Evolutionary conservation across 2,888 invertebrate genomes (phyloP).

Genomic region (Tenthredo distinguenda): DNA sequence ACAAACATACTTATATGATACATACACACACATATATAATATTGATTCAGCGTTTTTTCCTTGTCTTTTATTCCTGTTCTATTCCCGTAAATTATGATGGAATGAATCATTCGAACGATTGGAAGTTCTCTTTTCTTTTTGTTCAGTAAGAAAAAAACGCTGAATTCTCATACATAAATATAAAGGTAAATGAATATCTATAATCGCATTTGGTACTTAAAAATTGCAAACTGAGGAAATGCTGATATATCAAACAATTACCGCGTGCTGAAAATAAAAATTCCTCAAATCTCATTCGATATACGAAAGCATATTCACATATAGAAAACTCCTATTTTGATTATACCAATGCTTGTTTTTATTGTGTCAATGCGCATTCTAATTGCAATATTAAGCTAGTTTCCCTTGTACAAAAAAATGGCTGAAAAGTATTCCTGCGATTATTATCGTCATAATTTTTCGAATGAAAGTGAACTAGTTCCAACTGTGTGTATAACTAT

Average conservation of each 20-base stretch:
- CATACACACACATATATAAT: neutral
- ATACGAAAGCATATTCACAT: neutral
- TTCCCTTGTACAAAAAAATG: neutral
- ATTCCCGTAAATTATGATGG: neutral
- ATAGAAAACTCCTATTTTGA: neutral
- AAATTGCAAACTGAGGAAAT: neutral
- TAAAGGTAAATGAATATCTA: neutral
- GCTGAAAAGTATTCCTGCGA: too few relatives aligned
- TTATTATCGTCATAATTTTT: too few relatives aligned
- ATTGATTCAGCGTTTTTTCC: neutral
- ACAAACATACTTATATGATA: neutral
- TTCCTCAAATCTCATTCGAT: neutral
- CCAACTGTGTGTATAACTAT: too few relatives aligned
- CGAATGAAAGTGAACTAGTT: too few relatives aligned
- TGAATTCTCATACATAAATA: constrained; percentile 12
- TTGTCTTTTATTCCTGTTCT: neutral
- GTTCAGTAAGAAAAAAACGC: neutral
- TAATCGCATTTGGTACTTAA: constrained; percentile 47
- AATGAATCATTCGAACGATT: too few relatives aligned
- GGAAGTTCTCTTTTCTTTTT: too few relatives aligned
- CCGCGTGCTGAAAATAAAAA: neutral
- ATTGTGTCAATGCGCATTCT: neutral
- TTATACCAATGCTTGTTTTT: neutral
- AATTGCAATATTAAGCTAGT: neutral
- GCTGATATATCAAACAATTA: neutral